phyloP scores from a whole-genome alignment of 2,888 invertebrate species.

The Acrobasis repandana region DNA sequence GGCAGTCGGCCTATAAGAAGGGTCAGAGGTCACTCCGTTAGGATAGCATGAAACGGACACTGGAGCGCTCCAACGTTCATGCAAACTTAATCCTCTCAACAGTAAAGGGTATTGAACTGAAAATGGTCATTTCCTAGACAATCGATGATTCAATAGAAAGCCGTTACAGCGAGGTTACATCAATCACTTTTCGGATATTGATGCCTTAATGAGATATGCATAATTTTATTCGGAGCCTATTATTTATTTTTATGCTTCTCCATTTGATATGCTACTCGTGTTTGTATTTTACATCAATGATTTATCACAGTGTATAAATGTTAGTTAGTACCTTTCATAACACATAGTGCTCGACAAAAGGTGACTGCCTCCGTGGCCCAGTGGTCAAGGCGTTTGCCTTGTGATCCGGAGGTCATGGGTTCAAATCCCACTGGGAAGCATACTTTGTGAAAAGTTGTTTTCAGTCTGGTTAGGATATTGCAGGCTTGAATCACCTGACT shows the following conservation, averaged over 20 bases:
- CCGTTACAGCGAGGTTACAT: slow-evolving; percentile 17
- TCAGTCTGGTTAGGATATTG: no score
- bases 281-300: slow-evolving; percentile 8
- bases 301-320: no score
- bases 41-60: slow-evolving; percentile 34
- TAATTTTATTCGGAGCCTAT: slow-evolving; percentile 16
- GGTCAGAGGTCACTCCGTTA: slow-evolving; percentile 59
- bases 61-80: slow-evolving; percentile 15
- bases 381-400: no score
- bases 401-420: no score
- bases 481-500: no score
- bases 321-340: no score
- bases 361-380: no score
- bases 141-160: slow-evolving; percentile 18
- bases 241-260: slow-evolving; percentile 17
- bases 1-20: slow-evolving; percentile 50
- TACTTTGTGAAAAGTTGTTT: no score
- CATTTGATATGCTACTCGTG: neutral
- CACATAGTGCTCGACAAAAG: neutral
- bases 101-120: slow-evolving; percentile 21
- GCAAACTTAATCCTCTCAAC: slow-evolving; percentile 10
- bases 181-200: slow-evolving; percentile 20
- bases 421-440: no score
- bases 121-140: slow-evolving; percentile 19
- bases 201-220: slow-evolving; percentile 18